A percentile compares a stretch with the other conserved stretches of the same genome.
phyloP scores from a whole-genome alignment of 2,113 vertebrate species.

The Phoenicopterus ruber region DNA sequence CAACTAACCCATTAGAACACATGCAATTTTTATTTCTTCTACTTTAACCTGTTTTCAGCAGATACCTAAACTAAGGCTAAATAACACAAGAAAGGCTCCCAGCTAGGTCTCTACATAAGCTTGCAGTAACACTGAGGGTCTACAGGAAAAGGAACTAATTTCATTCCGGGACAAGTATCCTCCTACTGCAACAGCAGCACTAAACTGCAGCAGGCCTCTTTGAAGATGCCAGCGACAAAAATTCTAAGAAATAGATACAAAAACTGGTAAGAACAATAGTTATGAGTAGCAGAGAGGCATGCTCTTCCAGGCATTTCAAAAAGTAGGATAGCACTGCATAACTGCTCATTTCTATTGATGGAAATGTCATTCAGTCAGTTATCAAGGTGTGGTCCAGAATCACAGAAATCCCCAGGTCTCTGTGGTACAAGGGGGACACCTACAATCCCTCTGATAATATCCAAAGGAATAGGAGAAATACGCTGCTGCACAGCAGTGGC shows the following conservation, averaged over 20 bases:
- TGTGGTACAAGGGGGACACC: neutral
- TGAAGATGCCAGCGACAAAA: neutral
- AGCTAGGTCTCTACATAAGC: neutral
- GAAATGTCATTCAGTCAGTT: neutral
- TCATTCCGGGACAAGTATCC: neutral
- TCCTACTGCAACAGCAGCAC: neutral
- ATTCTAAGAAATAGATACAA: neutral
- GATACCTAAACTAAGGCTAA: neutral
- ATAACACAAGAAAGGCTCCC: neutral
- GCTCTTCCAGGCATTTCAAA: neutral
- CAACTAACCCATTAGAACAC: neutral
- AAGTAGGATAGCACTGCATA: fast-evolving
- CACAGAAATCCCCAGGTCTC: neutral
- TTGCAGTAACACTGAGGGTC: too few species aligned
- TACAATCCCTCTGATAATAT: neutral
- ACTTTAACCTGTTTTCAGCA: neutral
- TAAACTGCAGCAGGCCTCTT: neutral
- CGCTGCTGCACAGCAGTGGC: too few species aligned
- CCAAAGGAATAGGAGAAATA: neutral
- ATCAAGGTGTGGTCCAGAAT: too few species aligned
- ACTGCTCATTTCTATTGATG: neutral
- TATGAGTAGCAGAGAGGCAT: neutral
- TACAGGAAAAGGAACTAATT: neutral
- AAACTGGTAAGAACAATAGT: neutral
- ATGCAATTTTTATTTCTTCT: neutral